These are phyloP conservation scores for Aplidium turbinatum DNA, from an alignment of 23 tunicate genomes.

Conservation along the genomic window DNA sequence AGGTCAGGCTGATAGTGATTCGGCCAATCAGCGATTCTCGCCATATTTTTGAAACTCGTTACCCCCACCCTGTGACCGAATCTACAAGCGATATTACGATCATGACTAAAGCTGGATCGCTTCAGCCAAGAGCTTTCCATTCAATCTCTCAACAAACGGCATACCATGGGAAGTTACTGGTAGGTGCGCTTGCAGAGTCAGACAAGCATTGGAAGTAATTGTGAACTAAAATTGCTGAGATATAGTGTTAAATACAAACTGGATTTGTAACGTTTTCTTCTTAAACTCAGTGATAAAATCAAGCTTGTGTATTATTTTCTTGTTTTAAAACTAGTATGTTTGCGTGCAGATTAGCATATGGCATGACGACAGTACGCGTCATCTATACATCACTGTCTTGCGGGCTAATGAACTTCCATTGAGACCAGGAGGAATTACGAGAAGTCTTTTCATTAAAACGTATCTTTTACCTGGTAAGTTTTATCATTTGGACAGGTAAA, in stretches of 20 bases:
- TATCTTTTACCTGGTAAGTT: slow-evolving; percentile 84
- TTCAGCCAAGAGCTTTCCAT: background rate
- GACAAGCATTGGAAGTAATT: too few species aligned
- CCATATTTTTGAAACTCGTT: slow-evolving; percentile 49
- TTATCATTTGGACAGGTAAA: too few species aligned
- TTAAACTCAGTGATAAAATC: too few species aligned
- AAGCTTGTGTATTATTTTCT: too few species aligned
- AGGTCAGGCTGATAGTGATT: slow-evolving; percentile 75
- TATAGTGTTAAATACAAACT: too few species aligned
- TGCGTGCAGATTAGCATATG: slow-evolving; percentile 63
- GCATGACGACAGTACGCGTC: slow-evolving; percentile 49
- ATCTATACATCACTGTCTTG: slow-evolving; percentile 68
- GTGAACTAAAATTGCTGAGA: too few species aligned
- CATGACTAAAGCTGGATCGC: background rate
- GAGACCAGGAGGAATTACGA: slow-evolving; percentile 49
- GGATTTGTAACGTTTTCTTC: too few species aligned
- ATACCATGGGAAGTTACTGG: too few species aligned
- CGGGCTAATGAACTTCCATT: slow-evolving; percentile 53
- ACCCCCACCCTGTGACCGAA: slow-evolving; percentile 55
- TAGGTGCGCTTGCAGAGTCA: too few species aligned
- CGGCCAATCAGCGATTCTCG: slow-evolving; percentile 76
- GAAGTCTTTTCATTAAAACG: slow-evolving; percentile 90
- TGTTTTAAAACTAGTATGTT: too few species aligned
- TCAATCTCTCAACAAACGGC: slow-evolving; percentile 4
- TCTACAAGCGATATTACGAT: slow-evolving; percentile 30